Conservation (phyloP, 2,113 vertebrate genomes). For the Acanthochromis polyacanthus region DNA sequence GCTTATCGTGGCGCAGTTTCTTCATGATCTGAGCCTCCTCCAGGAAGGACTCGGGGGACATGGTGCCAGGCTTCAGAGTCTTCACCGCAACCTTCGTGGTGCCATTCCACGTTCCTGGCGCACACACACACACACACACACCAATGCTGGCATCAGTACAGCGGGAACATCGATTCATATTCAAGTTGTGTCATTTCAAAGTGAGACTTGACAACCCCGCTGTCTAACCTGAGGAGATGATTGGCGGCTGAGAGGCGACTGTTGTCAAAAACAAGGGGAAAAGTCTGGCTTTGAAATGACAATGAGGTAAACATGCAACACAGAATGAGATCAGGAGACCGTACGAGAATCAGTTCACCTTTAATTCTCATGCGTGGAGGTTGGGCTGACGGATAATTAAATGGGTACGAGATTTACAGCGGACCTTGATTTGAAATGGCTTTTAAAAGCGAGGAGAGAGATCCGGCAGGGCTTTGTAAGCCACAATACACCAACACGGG, state of each 20-base stretch:
- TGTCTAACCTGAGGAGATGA: conserved; percentile 2
- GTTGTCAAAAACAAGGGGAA: background rate
- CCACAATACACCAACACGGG: conserved; percentile 40
- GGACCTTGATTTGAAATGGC: conserved; percentile 52
- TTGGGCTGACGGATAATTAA: conserved; percentile 51
- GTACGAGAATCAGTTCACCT: conserved; percentile 17
- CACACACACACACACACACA: background rate
- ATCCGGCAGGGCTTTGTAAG: conserved; percentile 45
- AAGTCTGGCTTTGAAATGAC: conserved; percentile 33
- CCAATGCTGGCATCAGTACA: conserved; percentile 26
- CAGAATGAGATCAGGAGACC: conserved; percentile 39
- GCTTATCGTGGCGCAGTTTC: conserved; percentile 96
- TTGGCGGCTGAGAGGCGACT: background rate
- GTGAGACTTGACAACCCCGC: background rate
- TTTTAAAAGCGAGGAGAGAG: conserved; percentile 42
- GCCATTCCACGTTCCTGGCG: conserved; percentile 95
- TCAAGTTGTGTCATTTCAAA: conserved; percentile 9
- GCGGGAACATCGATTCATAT: background rate
- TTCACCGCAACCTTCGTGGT: conserved; percentile 99
- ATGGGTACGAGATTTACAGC: conserved; percentile 48
- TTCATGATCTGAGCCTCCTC: conserved; percentile 99
- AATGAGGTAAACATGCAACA: conserved; percentile 38
- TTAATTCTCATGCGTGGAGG: conserved; percentile 19
- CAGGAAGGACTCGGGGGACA: conserved; percentile 98
- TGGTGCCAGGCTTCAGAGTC: conserved; percentile 97